Evolutionary conservation across 2,797 vertebrate genomes (phyloP).

Genomic region (Pteropus rufus): DNA sequence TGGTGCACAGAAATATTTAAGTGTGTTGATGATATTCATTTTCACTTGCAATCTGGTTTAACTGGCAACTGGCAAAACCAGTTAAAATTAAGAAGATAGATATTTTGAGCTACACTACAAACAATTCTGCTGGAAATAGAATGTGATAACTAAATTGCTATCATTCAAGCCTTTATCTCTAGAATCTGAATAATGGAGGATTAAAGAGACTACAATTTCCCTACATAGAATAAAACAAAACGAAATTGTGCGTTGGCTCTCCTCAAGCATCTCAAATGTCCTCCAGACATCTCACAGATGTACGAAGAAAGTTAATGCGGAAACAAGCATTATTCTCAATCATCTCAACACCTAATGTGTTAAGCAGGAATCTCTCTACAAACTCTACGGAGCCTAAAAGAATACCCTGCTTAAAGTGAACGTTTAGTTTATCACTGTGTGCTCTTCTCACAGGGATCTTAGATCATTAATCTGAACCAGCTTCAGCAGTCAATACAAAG

Average conservation of each 20-base stretch:
- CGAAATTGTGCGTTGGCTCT: not conserved
- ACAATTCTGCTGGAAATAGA: constrained; percentile 67
- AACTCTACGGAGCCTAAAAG: not conserved
- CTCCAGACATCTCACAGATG: not conserved
- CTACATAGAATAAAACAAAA: not conserved
- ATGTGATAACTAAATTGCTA: constrained; percentile 54
- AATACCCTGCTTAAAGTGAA: constrained; percentile 18
- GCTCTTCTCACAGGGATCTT: not conserved
- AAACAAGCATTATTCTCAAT: constrained; percentile 25
- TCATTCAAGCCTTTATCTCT: constrained; percentile 41
- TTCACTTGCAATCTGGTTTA: constrained; percentile 74
- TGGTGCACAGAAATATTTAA: constrained; percentile 74
- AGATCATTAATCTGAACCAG: constrained; percentile 46
- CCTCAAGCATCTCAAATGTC: not conserved
- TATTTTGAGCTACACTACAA: constrained; percentile 63
- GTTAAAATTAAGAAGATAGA: constrained; percentile 68
- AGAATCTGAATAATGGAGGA: constrained; percentile 36
- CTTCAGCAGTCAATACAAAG: constrained; percentile 31
- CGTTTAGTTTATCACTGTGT: not conserved
- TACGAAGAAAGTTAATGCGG: not conserved
- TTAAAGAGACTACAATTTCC: not conserved
- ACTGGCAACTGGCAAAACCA: constrained; percentile 72
- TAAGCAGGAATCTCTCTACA: constrained; percentile 39
- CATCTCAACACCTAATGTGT: constrained; percentile 14
- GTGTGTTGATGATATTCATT: constrained; percentile 73